These are phyloP conservation scores for Prunella himalayana DNA, from an alignment of 2,113 vertebrate species.

Conservation along the genomic window DNA sequence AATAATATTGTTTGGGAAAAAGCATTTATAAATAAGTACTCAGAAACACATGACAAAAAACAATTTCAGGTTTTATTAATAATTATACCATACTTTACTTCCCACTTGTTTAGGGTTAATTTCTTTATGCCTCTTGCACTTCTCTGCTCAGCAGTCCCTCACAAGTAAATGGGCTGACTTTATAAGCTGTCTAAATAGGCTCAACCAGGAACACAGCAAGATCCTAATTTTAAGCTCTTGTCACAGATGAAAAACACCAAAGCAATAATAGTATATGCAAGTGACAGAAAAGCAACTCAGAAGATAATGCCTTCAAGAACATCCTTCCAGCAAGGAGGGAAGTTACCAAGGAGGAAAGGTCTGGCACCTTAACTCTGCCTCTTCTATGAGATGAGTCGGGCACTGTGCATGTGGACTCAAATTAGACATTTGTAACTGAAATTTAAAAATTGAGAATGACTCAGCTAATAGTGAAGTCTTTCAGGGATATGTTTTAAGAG, in stretches of 20 bases:
- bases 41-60: background rate
- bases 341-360: background rate
- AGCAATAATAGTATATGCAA: background rate
- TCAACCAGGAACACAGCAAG: background rate
- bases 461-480: background rate
- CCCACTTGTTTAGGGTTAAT: background rate
- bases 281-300: background rate
- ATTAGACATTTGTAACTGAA: background rate
- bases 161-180: background rate
- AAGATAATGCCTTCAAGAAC: background rate
- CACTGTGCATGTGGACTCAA: background rate
- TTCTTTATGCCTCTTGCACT: background rate
- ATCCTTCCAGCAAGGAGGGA: background rate
- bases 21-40: background rate
- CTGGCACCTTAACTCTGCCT: background rate
- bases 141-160: background rate
- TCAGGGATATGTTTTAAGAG: background rate
- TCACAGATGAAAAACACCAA: background rate
- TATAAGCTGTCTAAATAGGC: background rate
- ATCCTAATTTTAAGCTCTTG: background rate
- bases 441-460: background rate
- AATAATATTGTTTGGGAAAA: background rate
- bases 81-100: background rate
- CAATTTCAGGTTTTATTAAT: background rate
- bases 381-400: background rate